Conservation (phyloP, 1,140 invertebrate species). For the Temnothorax longispinosus region DNA sequence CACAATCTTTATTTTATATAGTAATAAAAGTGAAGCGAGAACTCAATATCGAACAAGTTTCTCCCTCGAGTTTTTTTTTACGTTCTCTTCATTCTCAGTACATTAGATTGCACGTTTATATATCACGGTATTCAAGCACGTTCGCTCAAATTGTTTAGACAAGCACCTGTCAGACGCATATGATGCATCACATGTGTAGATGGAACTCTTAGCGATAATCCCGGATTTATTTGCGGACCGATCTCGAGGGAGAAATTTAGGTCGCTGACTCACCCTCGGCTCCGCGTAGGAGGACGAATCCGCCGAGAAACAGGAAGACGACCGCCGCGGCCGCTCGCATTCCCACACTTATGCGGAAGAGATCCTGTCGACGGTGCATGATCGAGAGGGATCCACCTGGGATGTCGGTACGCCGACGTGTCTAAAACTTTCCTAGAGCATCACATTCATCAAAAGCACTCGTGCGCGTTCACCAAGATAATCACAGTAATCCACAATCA, state of each 20-base stretch:
- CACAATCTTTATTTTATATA: background rate
- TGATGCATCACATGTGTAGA: conserved; percentile 14
- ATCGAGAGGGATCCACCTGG: conserved; percentile 23
- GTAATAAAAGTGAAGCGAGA: background rate
- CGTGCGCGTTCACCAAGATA: conserved; percentile 21
- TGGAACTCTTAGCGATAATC: conserved; percentile 45
- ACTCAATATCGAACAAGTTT: background rate
- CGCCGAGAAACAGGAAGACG: conserved; percentile 39
- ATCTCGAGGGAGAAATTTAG: conserved; percentile 10
- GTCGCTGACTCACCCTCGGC: conserved; percentile 57
- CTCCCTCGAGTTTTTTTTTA: background rate
- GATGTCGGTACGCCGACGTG: conserved; percentile 11
- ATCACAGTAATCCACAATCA: conserved; percentile 47
- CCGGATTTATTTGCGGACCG: conserved; percentile 11
- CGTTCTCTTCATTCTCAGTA: background rate
- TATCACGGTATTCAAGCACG: background rate
- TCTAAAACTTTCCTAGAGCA: conserved; percentile 62
- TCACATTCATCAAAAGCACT: conserved; percentile 67
- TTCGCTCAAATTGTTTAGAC: conserved; percentile 20
- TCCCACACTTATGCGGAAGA: conserved; percentile 18
- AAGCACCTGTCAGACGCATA: conserved; percentile 14
- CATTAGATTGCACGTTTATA: background rate
- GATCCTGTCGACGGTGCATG: conserved; percentile 58
- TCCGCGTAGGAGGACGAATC: background rate
- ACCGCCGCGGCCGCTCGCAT: conserved; percentile 16